Evolutionary conservation across 2,797 vertebrate genomes (phyloP).

Genomic region (Muscicapa striata): DNA sequence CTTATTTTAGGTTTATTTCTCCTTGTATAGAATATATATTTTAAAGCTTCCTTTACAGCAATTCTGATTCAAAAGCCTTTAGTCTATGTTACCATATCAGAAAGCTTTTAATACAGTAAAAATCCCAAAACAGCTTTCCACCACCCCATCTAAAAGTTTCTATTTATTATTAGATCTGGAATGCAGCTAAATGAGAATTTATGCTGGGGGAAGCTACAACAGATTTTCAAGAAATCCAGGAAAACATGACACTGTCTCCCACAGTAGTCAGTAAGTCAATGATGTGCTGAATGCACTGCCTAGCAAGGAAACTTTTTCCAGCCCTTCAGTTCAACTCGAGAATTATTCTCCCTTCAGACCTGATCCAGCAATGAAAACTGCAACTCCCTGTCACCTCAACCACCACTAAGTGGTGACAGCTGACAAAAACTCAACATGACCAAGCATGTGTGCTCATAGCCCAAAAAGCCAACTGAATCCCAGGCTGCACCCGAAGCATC

Average conservation of each 20-base stretch:
- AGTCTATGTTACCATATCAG: not conserved
- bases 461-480: not conserved
- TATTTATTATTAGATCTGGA: conserved; percentile 28
- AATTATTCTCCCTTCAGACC: not conserved
- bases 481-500: not conserved
- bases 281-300: not conserved
- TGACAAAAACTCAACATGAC: not conserved
- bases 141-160: not conserved
- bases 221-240: conserved; percentile 52
- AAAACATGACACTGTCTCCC: conserved; percentile 29
- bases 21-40: not conserved
- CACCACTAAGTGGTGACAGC: not conserved
- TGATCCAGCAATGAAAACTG: not conserved
- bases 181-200: conserved; percentile 32
- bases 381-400: not conserved
- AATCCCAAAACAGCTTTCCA: not conserved
- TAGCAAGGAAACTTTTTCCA: not conserved
- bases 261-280: not conserved
- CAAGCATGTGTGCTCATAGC: not conserved
- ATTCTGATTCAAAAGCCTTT: not conserved
- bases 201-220: not conserved
- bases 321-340: not conserved
- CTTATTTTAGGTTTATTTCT: not conserved
- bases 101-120: not conserved
- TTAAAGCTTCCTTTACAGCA: not conserved